These are phyloP conservation scores for Taxidea taxus DNA, from an alignment of 2,113 vertebrate species.

Conservation along the genomic window DNA sequence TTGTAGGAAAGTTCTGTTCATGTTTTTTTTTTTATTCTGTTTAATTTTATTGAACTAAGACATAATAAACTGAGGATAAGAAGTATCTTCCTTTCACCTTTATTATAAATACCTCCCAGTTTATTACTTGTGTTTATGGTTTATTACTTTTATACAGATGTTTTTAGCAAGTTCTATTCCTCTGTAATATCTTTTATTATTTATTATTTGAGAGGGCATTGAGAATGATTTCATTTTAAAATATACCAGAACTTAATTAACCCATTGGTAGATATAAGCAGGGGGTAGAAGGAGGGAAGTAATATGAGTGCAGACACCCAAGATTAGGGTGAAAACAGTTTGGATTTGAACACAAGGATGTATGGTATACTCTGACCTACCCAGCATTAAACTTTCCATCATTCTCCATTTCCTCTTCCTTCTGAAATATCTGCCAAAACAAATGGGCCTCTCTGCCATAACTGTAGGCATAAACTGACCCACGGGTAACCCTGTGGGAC, in stretches of 20 bases:
- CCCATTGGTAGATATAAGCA: fast-evolving
- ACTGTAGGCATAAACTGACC: not conserved
- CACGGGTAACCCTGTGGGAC: fast-evolving
- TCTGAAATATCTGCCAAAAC: not conserved
- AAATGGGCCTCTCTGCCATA: not conserved
- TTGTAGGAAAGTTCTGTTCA: not conserved
- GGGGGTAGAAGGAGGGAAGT: not conserved
- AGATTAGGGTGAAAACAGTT: not conserved
- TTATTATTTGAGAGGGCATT: not conserved
- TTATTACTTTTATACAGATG: not conserved
- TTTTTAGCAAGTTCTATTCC: not conserved
- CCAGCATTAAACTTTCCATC: not conserved
- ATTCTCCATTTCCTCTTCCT: not conserved
- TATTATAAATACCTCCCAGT: not conserved
- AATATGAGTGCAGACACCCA: not conserved
- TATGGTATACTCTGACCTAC: not conserved
- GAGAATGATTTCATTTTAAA: conserved; percentile 30
- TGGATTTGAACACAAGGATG: not conserved
- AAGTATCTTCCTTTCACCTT: not conserved
- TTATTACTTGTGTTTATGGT: not conserved
- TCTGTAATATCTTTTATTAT: not conserved
- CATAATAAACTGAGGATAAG: not conserved
- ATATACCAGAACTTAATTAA: not conserved
- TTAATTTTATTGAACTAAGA: not conserved
- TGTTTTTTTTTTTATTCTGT: not conserved